Base-by-base conservation (phyloP, 2,797 vertebrate species). In the Luscinia luscinia region DNA sequence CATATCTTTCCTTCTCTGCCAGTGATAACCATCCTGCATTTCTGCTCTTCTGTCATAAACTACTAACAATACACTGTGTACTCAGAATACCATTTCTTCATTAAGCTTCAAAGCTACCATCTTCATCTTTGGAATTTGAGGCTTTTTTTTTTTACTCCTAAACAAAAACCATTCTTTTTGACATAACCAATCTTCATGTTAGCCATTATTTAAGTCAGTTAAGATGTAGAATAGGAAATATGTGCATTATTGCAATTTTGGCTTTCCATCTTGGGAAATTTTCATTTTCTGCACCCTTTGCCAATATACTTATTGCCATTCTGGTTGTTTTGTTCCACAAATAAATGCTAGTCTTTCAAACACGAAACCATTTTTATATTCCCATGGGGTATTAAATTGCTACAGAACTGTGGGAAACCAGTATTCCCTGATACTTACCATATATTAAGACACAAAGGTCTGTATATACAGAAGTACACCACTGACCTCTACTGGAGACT, bases 401-500 rank as follows among this genome's bases (percentile, higher is more conserved):
- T 20, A 23, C 26, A 41, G 36, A 41, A 52, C 4, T 21, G 12
- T 22, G 34, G 46, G 36, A 26, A 77, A 83, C 40, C 24, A 62
- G 10, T 4, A 16, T 34, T 58, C n/a, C 20, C 49, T 14, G 22
- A 5, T 12, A 54, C 12, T 46, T 36, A 32, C 0, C 34, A 40
- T 2, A 19, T 4, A 9, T 18, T 22, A 51, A 41, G n/a, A 63
- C 46, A 55, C 34, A 59, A 45, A 74, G 1, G 22, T 54, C 51
- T 58, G 36, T 12, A 36, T 9, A 32, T 12, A 18, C 3, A 75
- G 73, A 48, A 69, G 82, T 27, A 32, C 89, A 88, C 55, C 62
- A 89, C 89, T 95, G 96, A 94, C 96, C 92, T 91, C 94, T 95
- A 17, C 76, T 91, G 96, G 96, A 72, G 51, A 61, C 15, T 68